Conservation (phyloP, 2,113 vertebrate genomes). For the Meriones unguiculatus region DNA sequence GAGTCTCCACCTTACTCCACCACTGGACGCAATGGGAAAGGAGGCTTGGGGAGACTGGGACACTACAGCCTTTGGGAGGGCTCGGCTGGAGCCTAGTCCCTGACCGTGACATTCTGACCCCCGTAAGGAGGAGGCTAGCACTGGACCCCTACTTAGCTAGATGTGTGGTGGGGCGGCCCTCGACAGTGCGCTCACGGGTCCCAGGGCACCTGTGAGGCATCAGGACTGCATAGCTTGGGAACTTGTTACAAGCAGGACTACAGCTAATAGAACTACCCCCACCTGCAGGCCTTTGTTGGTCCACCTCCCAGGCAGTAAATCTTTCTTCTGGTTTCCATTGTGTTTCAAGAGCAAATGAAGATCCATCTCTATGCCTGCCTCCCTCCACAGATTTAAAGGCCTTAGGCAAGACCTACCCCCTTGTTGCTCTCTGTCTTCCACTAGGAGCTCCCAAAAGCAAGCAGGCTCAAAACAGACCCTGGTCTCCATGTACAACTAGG, state of each 20-base stretch:
- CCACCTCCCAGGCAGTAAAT: neutral
- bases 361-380: neutral
- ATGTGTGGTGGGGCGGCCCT: neutral
- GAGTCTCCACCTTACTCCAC: neutral
- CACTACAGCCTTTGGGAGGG: neutral
- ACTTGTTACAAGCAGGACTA: neutral
- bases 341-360: neutral
- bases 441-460: neutral
- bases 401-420: neutral
- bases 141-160: no score
- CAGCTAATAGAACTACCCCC: no score
- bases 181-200: neutral
- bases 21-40: neutral
- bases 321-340: neutral
- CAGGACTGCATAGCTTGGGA: neutral
- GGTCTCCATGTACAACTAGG: neutral
- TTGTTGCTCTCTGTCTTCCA: neutral
- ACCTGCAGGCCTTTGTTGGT: neutral
- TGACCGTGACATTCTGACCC: neutral
- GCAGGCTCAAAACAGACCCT: neutral
- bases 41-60: neutral
- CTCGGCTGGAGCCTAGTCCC: neutral
- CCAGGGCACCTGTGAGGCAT: neutral
- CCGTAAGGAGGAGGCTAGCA: neutral
- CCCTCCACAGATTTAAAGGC: neutral